Conservation (phyloP, 2,797 vertebrate genomes). For the Aplochiton taeniatus region DNA sequence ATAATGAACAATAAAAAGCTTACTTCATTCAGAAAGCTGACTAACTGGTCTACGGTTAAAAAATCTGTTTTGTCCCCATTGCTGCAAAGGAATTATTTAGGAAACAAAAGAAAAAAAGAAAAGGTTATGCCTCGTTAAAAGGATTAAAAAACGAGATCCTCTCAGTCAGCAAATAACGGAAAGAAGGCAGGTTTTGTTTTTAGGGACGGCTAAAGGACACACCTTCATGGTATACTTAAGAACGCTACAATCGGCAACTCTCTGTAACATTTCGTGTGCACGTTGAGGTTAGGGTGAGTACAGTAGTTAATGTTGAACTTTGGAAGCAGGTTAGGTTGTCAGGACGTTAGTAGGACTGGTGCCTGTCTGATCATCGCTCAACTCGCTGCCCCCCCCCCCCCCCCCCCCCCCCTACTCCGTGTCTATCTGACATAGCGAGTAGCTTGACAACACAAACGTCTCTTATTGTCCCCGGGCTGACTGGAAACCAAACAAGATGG, state of each 20-base stretch:
- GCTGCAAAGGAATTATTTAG: slow-evolving; percentile 99
- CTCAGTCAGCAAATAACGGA: slow-evolving; percentile 49
- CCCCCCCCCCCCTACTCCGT: no score
- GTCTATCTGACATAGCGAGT: no score
- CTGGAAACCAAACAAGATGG: no score
- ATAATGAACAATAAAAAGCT: slow-evolving; percentile 99
- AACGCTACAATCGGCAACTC: neutral
- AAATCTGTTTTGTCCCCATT: slow-evolving; percentile 99
- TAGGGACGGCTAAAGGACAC: slow-evolving; percentile 9
- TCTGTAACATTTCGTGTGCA: slow-evolving; percentile 27
- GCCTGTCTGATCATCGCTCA: no score
- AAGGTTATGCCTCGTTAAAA: slow-evolving; percentile 66
- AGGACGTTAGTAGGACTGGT: slow-evolving; percentile 88
- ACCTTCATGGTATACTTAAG: slow-evolving; percentile 47
- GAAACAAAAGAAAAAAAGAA: slow-evolving; percentile 75
- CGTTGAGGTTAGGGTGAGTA: slow-evolving; percentile 76
- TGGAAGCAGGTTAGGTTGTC: slow-evolving; percentile 85
- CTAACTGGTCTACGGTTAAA: slow-evolving; percentile 99
- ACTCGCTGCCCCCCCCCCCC: slow-evolving; percentile 36
- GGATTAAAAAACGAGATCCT: slow-evolving; percentile 59
- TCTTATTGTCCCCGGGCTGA: no score
- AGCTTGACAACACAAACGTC: no score
- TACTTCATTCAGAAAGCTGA: slow-evolving; percentile 99
- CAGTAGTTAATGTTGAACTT: slow-evolving; percentile 78
- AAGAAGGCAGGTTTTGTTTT: slow-evolving; percentile 26